Percentiles rank a stretch among this genome's conserved stretches.
These are phyloP conservation scores for Dolichoris vasculosae DNA, from an alignment of 1,140 invertebrate species.

Conservation along the genomic window DNA sequence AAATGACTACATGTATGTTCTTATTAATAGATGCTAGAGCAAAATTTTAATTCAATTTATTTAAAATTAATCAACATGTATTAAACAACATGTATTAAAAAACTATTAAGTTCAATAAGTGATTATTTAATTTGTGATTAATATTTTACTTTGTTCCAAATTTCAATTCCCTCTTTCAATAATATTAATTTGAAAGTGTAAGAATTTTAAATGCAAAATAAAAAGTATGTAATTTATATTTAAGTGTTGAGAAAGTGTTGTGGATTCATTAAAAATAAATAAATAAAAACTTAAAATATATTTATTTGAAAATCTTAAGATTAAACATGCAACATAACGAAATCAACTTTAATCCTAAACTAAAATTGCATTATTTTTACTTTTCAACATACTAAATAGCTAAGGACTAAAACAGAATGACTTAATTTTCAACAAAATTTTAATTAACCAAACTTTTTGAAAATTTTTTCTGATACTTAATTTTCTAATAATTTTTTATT, in stretches of 20 bases:
- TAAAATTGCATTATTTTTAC: slow-evolving; percentile 41
- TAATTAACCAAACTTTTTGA: background rate
- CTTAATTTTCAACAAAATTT: slow-evolving; percentile 20
- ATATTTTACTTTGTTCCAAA: background rate
- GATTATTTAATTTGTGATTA: background rate
- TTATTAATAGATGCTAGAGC: background rate
- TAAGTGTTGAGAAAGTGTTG: background rate
- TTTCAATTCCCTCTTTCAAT: background rate
- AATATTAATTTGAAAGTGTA: background rate
- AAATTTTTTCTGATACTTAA: slow-evolving; percentile 13
- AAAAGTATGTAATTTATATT: background rate
- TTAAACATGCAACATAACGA: slow-evolving; percentile 48
- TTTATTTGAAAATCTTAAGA: background rate
- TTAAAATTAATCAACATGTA: background rate
- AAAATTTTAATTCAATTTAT: slow-evolving; percentile 23
- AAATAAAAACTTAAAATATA: background rate
- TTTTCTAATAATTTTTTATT: background rate
- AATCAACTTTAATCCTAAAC: slow-evolving; percentile 54
- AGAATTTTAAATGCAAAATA: background rate
- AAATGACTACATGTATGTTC: slow-evolving; percentile 32
- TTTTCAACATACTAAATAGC: slow-evolving; percentile 31
- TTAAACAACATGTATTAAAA: background rate
- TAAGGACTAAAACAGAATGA: background rate
- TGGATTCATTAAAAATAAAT: background rate
- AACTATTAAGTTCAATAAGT: background rate